Evolutionary conservation across 1,140 invertebrate species (phyloP).

Genomic region (Contarinia nasturtii): DNA sequence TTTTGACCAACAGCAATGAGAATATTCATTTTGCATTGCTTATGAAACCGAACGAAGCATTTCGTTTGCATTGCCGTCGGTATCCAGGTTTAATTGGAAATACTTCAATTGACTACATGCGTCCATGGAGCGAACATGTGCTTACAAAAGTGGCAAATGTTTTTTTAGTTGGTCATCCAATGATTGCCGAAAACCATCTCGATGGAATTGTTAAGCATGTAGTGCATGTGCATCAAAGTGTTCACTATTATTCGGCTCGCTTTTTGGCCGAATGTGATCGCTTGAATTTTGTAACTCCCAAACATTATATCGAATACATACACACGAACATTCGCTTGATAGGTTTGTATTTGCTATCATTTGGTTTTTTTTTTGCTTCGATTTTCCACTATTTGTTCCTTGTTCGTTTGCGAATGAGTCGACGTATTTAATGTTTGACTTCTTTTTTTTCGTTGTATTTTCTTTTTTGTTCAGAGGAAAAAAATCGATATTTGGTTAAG

Average conservation of each 20-base stretch:
- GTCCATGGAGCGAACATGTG: conserved; percentile 79
- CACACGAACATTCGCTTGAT: conserved; percentile 54
- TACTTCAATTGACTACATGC: conserved; percentile 85
- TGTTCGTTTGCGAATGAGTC: neutral
- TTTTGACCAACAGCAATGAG: conserved; percentile 49
- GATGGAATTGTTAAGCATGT: conserved; percentile 57
- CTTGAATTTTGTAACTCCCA: conserved; percentile 73
- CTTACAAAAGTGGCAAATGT: conserved; percentile 66
- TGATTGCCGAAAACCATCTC: conserved; percentile 42
- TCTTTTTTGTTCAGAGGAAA: conserved; percentile 17
- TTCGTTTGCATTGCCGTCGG: conserved; percentile 64
- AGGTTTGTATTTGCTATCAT: conserved; percentile 25
- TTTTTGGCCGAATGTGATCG: conserved; percentile 49
- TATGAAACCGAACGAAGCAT: conserved; percentile 69
- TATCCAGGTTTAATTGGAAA: conserved; percentile 85
- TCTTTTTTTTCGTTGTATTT: neutral
- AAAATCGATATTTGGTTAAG: conserved; percentile 23
- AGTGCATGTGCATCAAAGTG: conserved; percentile 59
- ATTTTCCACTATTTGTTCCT: neutral
- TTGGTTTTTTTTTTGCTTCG: neutral
- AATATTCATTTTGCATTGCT: conserved; percentile 79
- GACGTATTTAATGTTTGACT: neutral
- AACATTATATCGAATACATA: conserved; percentile 76
- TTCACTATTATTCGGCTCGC: conserved; percentile 48
- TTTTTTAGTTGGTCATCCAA: conserved; percentile 38